Conservation (phyloP, 2,113 vertebrate genomes). For the Catharus fuscescens region DNA sequence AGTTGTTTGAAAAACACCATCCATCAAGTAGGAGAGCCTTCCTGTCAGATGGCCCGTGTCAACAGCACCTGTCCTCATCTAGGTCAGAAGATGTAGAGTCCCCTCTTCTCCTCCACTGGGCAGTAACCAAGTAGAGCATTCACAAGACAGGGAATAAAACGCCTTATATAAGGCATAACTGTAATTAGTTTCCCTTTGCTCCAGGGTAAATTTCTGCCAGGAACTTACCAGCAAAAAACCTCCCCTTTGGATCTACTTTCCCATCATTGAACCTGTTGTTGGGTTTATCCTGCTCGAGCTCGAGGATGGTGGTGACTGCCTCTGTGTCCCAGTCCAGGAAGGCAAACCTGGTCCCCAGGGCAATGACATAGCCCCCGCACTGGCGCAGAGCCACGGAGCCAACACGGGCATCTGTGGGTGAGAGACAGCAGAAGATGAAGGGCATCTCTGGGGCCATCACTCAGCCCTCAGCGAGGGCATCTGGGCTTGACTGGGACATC, state of each 20-base stretch:
- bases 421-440: not conserved
- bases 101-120: not conserved
- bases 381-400: conserved; percentile 71
- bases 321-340: conserved; percentile 76
- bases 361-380: conserved; percentile 67
- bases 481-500: not conserved
- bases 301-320: conserved; percentile 38
- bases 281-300: conserved; percentile 71
- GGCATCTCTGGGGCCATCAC: accelerated
- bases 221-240: conserved; percentile 79
- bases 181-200: not conserved
- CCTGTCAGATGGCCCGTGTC: not conserved
- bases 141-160: not conserved
- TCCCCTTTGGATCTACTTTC: conserved; percentile 81
- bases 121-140: not conserved
- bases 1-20: not conserved
- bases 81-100: not conserved
- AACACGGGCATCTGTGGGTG: conserved; percentile 43
- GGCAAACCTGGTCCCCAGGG: conserved; percentile 74
- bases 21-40: not conserved
- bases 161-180: not conserved
- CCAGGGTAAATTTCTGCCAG: not conserved
- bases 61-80: not conserved
- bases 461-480: accelerated
- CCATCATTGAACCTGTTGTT: conserved; percentile 84